Percentiles rank a stretch among this genome's conserved stretches.
Conservation (phyloP, 2,113 vertebrate species). For the Ellobius talpinus region DNA sequence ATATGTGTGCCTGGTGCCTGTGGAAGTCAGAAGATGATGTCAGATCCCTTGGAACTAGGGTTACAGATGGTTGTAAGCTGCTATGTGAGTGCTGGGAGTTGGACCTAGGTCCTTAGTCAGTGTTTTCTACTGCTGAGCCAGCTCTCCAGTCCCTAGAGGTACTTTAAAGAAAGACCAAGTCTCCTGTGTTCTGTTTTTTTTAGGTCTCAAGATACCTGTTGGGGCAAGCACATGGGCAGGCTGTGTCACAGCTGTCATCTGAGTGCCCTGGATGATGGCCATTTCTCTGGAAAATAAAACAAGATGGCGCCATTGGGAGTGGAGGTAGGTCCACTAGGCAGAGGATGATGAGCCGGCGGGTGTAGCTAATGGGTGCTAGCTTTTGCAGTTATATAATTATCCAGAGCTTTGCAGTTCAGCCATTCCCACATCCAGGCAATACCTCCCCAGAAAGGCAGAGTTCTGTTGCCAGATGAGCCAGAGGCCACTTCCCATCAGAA, state of each 20-base stretch:
- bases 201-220: not conserved
- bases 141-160: not conserved
- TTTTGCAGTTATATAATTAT: not conserved
- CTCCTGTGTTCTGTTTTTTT: not conserved
- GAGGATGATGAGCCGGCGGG: not conserved
- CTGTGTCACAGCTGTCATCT: not conserved
- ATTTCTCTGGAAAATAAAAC: not conserved
- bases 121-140: not conserved
- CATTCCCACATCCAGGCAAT: not conserved
- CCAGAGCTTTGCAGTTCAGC: not conserved
- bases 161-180: not conserved
- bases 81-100: not conserved
- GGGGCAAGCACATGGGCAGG: not conserved
- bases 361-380: not conserved
- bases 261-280: not conserved
- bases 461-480: not conserved
- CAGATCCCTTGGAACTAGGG: not conserved
- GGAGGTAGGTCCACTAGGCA: not conserved
- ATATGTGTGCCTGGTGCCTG: not conserved
- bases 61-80: not conserved
- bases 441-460: not conserved
- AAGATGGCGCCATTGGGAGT: not conserved
- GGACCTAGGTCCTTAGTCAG: not conserved
- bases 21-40: not conserved
- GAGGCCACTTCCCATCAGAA: not conserved